phyloP scores from a whole-genome alignment of 2,797 vertebrate species.

The Acridotheres tristis region DNA sequence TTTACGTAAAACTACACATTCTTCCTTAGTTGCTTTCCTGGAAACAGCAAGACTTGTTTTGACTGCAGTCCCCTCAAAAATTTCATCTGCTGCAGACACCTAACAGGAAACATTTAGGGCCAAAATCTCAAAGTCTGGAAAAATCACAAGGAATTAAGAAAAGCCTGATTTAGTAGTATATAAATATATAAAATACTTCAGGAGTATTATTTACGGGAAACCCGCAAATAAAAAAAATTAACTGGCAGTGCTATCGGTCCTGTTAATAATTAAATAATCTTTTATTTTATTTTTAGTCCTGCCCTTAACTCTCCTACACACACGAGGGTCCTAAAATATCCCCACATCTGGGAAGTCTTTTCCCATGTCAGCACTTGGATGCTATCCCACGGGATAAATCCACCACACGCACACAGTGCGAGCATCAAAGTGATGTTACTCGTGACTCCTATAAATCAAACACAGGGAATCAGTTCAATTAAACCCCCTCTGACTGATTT shows the following conservation, averaged over 20 bases:
- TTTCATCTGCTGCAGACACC: neutral
- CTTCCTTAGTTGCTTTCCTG: neutral
- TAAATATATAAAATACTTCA: neutral
- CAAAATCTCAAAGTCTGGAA: neutral
- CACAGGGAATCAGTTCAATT: neutral
- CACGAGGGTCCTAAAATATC: conserved; percentile 22
- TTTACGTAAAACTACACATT: neutral
- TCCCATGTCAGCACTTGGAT: conserved; percentile 56
- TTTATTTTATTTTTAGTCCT: conserved; percentile 20
- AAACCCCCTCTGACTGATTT: neutral
- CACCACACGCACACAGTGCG: neutral
- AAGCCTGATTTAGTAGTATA: neutral
- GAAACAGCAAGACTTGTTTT: neutral
- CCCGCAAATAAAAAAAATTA: neutral
- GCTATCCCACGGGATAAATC: neutral
- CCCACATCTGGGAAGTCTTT: conserved; percentile 16
- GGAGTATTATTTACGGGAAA: neutral
- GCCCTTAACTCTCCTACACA: conserved; percentile 4
- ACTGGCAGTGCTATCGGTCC: neutral
- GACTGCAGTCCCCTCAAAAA: neutral
- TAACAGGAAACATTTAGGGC: neutral
- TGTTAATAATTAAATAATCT: conserved; percentile 16
- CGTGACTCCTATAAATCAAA: neutral
- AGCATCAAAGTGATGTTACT: neutral
- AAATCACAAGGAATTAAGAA: neutral